Evolutionary conservation across 2,113 vertebrate genomes (phyloP), one percentile per base, ranked within the genome.

Genomic region (Microcebus lehilahytsara): DNA sequence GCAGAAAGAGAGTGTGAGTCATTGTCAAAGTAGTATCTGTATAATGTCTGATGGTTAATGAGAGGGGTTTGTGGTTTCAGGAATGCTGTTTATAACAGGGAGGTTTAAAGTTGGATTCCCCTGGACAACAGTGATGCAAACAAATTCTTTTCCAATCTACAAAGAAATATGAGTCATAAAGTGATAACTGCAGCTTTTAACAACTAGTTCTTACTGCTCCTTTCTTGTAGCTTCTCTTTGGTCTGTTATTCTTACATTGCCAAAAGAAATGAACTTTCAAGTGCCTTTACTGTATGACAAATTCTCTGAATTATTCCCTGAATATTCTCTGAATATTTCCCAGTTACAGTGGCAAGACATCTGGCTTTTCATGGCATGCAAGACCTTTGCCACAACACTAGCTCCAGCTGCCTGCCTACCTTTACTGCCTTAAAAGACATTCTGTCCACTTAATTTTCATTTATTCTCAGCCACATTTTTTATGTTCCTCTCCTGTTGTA

Each of bases 41-140:
- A 62, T 71, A 86, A 79, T 30, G 34, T 92, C 84, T 95, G 37
- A 66, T 34, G 34, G 32, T n/a, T 64, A 60, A 60, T 34, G 6
- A 75, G 32, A 42, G 16, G 60, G 58, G n/a, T 84, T 80, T 2
- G 6, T 62, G 72, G 56, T 60, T 20, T 93, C n/a, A 96, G 71
- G 66, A 95, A 92, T 94, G 84, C 27, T 92, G 37, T 94, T 93
- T 95, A 92, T 74, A 95, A 93, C 56, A 78, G 6, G 16, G 58
- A 87, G 42, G 78, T 64, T 92, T 84, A 67, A 95, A 92, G 56
- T 60, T 86, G n/a, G 32, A 46, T 27, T 93, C 25, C 58, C 49
- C 46, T 80, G 30, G 62, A 92, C 49, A 49, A 79, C 30, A 85
- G 49, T 49, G 30, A 89, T 14, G 25, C 46, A 91, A 92, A 91